Evolutionary conservation across 2,113 vertebrate genomes (phyloP).

Genomic region (Melanotaenia duboulayi): DNA sequence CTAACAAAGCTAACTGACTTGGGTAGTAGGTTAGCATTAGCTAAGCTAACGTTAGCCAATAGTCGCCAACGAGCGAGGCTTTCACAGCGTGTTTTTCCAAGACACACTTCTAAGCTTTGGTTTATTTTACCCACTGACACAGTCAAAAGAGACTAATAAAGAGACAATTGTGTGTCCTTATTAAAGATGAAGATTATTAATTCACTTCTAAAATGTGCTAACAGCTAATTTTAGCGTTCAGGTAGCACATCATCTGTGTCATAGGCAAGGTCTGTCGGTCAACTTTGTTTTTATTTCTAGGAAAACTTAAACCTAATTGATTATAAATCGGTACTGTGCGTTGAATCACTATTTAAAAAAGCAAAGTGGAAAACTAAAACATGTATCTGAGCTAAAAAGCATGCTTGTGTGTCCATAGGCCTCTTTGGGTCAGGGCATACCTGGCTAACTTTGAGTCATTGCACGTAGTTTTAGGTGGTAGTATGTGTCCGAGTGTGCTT

Average conservation of each 20-base stretch:
- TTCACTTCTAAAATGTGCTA: slow-evolving; percentile 46
- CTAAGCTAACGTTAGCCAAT: slow-evolving; percentile 64
- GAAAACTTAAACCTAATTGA: neutral
- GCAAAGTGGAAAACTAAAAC: neutral
- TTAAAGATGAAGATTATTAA: too few species aligned
- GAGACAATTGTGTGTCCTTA: neutral
- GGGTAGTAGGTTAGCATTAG: slow-evolving; percentile 55
- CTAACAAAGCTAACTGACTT: slow-evolving; percentile 64
- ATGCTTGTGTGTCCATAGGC: slow-evolving; percentile 63
- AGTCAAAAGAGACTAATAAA: slow-evolving; percentile 16
- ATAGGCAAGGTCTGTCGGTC: neutral
- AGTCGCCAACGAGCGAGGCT: slow-evolving; percentile 39
- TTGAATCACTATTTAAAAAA: neutral
- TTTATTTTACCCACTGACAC: neutral
- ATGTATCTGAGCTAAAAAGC: slow-evolving; percentile 43
- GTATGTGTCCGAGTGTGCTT: accelerated
- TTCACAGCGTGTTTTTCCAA: slow-evolving; percentile 19
- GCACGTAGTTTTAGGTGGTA: neutral
- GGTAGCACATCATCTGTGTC: slow-evolving; percentile 6
- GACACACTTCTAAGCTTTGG: neutral
- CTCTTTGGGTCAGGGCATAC: slow-evolving; percentile 60
- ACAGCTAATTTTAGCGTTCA: slow-evolving; percentile 44
- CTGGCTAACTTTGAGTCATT: slow-evolving; percentile 21
- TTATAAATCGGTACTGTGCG: accelerated
- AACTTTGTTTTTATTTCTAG: neutral